Conservation (phyloP, 2,113 vertebrate species). For the Anthoscopus minutus region DNA sequence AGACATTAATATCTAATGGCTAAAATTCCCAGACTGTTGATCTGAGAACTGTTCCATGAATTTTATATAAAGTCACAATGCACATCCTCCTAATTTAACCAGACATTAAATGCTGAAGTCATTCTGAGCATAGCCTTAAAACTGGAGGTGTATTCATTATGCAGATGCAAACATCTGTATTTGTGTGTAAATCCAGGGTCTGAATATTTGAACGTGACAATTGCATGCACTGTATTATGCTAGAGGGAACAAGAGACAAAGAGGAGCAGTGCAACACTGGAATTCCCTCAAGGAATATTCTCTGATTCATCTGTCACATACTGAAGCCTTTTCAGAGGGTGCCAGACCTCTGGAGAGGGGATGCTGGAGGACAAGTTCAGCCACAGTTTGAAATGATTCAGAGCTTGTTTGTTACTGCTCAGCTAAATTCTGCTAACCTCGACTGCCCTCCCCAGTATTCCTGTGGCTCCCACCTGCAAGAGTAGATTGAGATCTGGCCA, state of each 20-base stretch:
- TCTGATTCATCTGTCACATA: slow-evolving; percentile 31
- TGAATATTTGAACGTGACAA: neutral
- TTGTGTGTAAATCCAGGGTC: neutral
- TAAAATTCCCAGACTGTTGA: neutral
- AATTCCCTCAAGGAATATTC: slow-evolving; percentile 35
- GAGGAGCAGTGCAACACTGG: neutral
- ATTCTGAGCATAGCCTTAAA: neutral
- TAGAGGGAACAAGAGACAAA: slow-evolving; percentile 40
- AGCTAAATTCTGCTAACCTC: neutral
- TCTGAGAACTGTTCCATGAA: neutral
- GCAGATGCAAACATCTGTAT: slow-evolving; percentile 9
- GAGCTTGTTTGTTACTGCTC: neutral
- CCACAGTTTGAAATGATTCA: neutral
- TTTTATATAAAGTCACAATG: neutral
- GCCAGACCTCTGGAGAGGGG: slow-evolving; percentile 40
- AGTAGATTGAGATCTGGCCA: neutral
- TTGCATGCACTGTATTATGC: neutral
- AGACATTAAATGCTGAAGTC: neutral
- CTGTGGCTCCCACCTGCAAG: neutral
- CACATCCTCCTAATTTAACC: neutral
- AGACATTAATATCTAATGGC: neutral
- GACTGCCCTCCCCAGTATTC: neutral
- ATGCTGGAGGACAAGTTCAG: slow-evolving; percentile 39
- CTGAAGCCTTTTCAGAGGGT: slow-evolving; percentile 50
- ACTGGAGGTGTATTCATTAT: neutral